Evolutionary conservation across 2,888 invertebrate genomes (phyloP).

Genomic region (Phytoseiulus persimilis): DNA sequence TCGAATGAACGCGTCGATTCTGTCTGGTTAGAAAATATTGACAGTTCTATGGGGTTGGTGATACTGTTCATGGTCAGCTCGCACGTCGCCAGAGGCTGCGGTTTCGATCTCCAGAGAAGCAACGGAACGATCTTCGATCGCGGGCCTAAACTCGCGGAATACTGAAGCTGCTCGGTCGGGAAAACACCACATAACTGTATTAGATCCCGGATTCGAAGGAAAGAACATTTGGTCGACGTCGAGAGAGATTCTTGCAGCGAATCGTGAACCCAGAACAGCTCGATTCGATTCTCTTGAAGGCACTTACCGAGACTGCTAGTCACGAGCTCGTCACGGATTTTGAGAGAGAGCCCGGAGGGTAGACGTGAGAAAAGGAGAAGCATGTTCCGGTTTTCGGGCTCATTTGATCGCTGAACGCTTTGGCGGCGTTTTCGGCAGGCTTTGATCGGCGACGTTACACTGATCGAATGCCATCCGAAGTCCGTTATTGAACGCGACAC

Average conservation of each 20-base stretch:
- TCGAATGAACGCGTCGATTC: background rate
- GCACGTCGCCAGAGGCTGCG: background rate
- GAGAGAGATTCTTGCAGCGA: background rate
- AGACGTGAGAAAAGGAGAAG: constrained; percentile 6
- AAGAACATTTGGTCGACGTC: background rate
- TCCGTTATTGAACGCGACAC: constrained; percentile 8
- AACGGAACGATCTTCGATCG: background rate
- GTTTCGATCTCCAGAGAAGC: background rate
- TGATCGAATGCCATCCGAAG: constrained; percentile 17
- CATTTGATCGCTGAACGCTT: background rate
- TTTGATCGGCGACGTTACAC: constrained; percentile 9
- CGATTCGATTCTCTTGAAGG: constrained; percentile 25
- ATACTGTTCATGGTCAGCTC: background rate
- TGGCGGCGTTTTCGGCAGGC: constrained; percentile 10
- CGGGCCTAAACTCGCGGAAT: background rate
- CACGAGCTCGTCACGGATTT: constrained; percentile 16
- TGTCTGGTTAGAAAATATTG: background rate
- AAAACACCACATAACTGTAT: constrained; percentile 8
- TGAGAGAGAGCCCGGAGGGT: background rate
- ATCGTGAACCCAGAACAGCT: constrained; percentile 30
- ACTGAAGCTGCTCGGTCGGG: background rate
- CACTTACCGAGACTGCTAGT: constrained; percentile 7
- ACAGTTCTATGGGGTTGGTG: background rate
- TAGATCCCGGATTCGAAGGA: constrained; percentile 10
- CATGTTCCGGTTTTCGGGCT: background rate